phyloP scores from a whole-genome alignment of 2,888 invertebrate species.

The Maniola hyperantus region DNA sequence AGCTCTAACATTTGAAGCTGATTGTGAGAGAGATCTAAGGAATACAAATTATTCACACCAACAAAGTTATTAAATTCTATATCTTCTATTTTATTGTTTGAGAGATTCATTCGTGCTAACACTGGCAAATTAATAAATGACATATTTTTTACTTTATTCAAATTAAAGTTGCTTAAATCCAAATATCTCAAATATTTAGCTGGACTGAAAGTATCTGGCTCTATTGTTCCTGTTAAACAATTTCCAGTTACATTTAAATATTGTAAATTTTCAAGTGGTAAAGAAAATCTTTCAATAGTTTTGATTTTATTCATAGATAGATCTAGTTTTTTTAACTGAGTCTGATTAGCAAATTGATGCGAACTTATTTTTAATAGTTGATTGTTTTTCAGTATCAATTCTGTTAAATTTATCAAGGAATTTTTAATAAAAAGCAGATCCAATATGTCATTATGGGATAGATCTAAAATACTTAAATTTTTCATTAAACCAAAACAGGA shows the following conservation, averaged over 20 bases:
- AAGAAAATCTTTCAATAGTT: conserved; percentile 53
- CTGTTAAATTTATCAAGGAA: conserved; percentile 52
- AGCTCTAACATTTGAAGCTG: conserved; percentile 50
- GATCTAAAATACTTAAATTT: conserved; percentile 53
- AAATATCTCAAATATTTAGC: conserved; percentile 60
- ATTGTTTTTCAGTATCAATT: conserved; percentile 60
- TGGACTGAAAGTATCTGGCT: conserved; percentile 58
- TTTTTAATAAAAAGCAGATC: conserved; percentile 55
- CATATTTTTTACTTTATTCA: conserved; percentile 54
- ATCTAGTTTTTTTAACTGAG: conserved; percentile 55
- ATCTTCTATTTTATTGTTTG: conserved; percentile 57
- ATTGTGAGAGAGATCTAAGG: conserved; percentile 66
- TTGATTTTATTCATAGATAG: conserved; percentile 62
- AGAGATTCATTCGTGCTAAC: conserved; percentile 63
- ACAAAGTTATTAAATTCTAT: conserved; percentile 60
- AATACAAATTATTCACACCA: conserved; percentile 59
- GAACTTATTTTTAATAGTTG: conserved; percentile 48
- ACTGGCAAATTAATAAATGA: conserved; percentile 62
- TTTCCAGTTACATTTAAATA: conserved; percentile 60
- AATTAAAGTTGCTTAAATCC: conserved; percentile 59
- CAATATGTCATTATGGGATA: conserved; percentile 59
- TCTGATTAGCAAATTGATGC: conserved; percentile 54
- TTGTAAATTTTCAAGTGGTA: conserved; percentile 63
- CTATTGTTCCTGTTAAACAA: conserved; percentile 51
- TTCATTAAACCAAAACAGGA: conserved; percentile 48